These are phyloP conservation scores for Cyclina sinensis DNA, from an alignment of 1,140 invertebrate species.

Conservation along the genomic window DNA sequence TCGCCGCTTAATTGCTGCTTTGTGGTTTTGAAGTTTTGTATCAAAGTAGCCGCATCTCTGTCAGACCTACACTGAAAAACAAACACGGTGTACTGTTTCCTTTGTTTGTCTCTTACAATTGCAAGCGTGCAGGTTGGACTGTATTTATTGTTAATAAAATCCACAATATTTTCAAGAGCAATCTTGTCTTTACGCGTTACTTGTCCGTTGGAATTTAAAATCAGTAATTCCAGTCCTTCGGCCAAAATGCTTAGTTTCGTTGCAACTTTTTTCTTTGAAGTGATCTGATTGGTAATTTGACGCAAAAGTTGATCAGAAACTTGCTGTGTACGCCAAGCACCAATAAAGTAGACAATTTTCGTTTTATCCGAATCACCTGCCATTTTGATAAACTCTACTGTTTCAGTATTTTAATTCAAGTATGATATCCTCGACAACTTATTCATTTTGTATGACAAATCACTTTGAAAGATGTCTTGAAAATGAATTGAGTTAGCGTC, in stretches of 20 bases:
- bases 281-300: conserved; percentile 34
- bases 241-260: background rate
- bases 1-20: conserved; percentile 50
- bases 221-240: conserved; percentile 49
- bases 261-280: conserved; percentile 34
- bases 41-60: conserved; percentile 25
- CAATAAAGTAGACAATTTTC: conserved; percentile 46
- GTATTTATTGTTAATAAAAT: conserved; percentile 58
- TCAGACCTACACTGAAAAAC: conserved; percentile 50
- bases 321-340: conserved; percentile 47
- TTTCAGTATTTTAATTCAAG: background rate
- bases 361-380: conserved; percentile 13
- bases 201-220: background rate
- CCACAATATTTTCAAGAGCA: conserved; percentile 57
- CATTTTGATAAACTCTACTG: background rate
- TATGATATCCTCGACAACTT: background rate
- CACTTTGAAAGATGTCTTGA: conserved; percentile 16
- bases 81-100: conserved; percentile 36
- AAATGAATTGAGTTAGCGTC: conserved; percentile 32
- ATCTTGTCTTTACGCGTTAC: conserved; percentile 42
- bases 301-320: conserved; percentile 34
- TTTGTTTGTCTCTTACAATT: conserved; percentile 39
- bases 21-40: background rate
- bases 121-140: conserved; percentile 40
- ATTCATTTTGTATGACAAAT: conserved; percentile 9